Base-by-base conservation (phyloP, 35 echinoderm and acorn worm species). In the Heliocidaris tuberculata region DNA sequence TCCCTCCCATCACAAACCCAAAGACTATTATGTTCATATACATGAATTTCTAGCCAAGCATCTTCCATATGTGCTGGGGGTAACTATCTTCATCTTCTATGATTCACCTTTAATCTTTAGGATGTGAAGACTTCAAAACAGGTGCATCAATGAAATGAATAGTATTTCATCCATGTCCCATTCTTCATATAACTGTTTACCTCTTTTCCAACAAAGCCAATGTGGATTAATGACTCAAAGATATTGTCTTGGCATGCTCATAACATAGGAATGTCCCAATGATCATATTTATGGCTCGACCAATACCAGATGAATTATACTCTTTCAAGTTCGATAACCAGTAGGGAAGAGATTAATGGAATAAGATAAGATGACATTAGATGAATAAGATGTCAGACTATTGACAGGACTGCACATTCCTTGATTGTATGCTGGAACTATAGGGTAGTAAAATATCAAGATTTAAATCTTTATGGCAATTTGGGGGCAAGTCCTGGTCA, bases 171-270 rank as follows among this genome's bases (percentile, higher is more conserved):
- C 21, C 65, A 78, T 78, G 65, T 78, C 65, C 61, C 65, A 78
- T 78, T 78, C 65, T 78, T n/a, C 65, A 13, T 71, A 21, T 71
- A 71, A 7, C 65, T 78, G 65, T 78, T 78, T 78, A 78, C 65
- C 27, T 19, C 65, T 78, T 78, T 78, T 21, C 65, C 65, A 78
- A 78, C 65, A 78, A 78, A 78, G 65, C 21, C 65, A n/a, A 78
- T 78, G 65, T 78, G 87, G 47, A 89, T 89, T 89, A 89, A 89
- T 89, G 87, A 89, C 87, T 32, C 31, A 7, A 32, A 48, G 87
- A 47, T 48, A 32, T 47, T 47, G 87, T 48, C 87, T 32, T 89
- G 87, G 87, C 87, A 48, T 89, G 87, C 87, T 89, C 87, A 89
- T 89, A 89, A 89, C 47, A 32, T 21, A 89, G 87, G 87, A 89